phyloP scores from a whole-genome alignment of 2,888 invertebrate genomes.

The Invenusta paracnida region DNA sequence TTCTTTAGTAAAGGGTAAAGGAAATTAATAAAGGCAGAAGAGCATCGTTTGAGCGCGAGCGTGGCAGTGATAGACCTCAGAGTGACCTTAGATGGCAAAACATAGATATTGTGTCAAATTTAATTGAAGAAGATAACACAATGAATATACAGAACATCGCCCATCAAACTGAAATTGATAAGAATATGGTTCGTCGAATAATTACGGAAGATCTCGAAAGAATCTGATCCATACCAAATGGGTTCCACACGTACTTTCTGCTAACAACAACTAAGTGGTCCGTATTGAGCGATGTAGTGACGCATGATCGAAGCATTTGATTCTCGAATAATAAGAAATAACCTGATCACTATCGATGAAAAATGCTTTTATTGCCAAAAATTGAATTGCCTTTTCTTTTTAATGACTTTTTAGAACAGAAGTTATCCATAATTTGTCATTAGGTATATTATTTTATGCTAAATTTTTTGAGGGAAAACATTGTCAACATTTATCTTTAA shows the following conservation, averaged over 20 bases:
- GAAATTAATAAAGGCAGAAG: neutral
- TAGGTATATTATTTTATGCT: too few species aligned
- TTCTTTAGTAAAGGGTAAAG: neutral
- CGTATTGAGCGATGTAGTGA: neutral
- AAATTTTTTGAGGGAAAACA: too few species aligned
- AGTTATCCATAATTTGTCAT: too few species aligned
- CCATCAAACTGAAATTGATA: neutral
- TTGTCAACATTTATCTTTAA: too few species aligned
- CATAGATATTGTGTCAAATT: constrained; percentile 20
- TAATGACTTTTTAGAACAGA: too few species aligned
- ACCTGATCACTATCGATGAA: neutral
- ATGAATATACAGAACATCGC: neutral
- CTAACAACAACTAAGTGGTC: neutral
- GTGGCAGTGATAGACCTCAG: constrained; percentile 12
- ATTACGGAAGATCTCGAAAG: neutral
- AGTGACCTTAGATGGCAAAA: constrained; percentile 12
- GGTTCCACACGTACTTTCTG: neutral
- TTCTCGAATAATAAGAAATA: neutral
- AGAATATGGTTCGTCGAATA: neutral
- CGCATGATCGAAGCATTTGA: neutral
- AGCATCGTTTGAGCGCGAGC: constrained; percentile 16
- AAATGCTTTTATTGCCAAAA: neutral
- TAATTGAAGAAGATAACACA: constrained; percentile 20
- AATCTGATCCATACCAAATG: neutral
- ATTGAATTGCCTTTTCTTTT: too few species aligned